Conservation (phyloP, 2,888 invertebrate genomes). For the Germaria angustata region DNA sequence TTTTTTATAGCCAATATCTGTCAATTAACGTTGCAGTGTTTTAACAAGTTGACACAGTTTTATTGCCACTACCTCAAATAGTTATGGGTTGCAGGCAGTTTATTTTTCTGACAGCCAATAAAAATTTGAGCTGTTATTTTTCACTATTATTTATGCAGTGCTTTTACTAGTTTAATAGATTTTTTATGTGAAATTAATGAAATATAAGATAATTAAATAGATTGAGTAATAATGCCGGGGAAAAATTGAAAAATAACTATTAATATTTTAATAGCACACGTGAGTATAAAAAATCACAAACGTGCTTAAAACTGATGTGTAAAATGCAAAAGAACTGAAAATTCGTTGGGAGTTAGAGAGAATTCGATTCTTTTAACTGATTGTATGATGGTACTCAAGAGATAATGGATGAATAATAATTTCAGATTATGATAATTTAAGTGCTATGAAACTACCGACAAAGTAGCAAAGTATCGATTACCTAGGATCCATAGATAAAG, state of each 20-base stretch:
- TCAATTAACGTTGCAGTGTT: conserved; percentile 51
- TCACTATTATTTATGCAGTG: neutral
- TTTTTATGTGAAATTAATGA: conserved; percentile 15
- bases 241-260: conserved; percentile 31
- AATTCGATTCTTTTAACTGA: no score
- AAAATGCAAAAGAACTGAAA: no score
- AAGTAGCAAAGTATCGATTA: no score
- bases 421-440: no score
- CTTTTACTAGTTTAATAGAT: conserved; percentile 18
- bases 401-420: no score
- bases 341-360: no score
- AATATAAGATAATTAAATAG: conserved; percentile 26
- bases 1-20: conserved; percentile 39
- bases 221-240: neutral
- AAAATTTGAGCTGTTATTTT: conserved; percentile 27
- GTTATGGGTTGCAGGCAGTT: conserved; percentile 18
- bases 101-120: conserved; percentile 5
- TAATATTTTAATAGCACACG: neutral
- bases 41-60: conserved; percentile 44
- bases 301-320: no score
- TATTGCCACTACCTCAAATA: conserved; percentile 27
- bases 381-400: no score
- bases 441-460: no score
- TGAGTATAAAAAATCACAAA: no score
- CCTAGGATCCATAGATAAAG: no score